A percentile compares a stretch with the other conserved stretches of the same genome.
These are phyloP conservation scores for Syritta pipiens DNA, from an alignment of 2,888 invertebrate species.

Conservation along the genomic window DNA sequence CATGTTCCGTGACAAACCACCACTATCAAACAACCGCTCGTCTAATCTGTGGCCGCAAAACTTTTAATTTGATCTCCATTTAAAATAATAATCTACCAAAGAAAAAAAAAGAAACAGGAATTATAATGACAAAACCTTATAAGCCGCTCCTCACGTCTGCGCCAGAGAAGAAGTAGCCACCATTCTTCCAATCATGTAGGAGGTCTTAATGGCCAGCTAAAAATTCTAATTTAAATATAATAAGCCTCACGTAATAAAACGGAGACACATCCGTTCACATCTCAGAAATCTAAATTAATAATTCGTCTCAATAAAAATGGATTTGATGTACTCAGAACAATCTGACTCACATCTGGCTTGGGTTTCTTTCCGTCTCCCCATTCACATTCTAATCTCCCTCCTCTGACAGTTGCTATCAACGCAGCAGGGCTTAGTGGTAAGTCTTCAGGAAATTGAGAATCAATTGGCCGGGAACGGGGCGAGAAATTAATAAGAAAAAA, in stretches of 20 bases:
- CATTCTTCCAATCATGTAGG: conserved; percentile 29
- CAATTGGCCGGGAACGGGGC: background rate
- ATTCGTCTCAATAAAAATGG: conserved; percentile 22
- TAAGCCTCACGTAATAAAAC: conserved; percentile 11
- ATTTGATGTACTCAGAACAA: conserved; percentile 18
- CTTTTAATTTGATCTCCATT: background rate
- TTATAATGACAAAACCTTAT: conserved; percentile 10
- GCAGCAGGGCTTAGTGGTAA: conserved; percentile 2
- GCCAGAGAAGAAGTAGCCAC: background rate
- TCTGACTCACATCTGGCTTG: conserved; percentile 11
- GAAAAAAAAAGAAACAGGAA: background rate
- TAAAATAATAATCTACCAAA: background rate
- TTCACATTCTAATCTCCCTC: conserved; percentile 10
- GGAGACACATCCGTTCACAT: background rate
- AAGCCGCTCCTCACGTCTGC: background rate
- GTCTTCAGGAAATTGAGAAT: conserved; percentile 35
- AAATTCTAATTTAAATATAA: conserved; percentile 9
- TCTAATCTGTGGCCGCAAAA: background rate
- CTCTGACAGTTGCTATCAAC: conserved; percentile 2
- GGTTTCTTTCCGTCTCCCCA: conserved; percentile 11
- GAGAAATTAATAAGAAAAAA: background rate
- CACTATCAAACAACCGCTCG: too few species aligned
- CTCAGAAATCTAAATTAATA: conserved; percentile 28
- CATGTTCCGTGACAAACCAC: too few species aligned
- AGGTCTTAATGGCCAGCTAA: conserved; percentile 9